Percentiles rank a stretch among this genome's conserved stretches.
phyloP scores from a whole-genome alignment of 1,140 invertebrate genomes.

The Drosophila pseudoobscura region DNA sequence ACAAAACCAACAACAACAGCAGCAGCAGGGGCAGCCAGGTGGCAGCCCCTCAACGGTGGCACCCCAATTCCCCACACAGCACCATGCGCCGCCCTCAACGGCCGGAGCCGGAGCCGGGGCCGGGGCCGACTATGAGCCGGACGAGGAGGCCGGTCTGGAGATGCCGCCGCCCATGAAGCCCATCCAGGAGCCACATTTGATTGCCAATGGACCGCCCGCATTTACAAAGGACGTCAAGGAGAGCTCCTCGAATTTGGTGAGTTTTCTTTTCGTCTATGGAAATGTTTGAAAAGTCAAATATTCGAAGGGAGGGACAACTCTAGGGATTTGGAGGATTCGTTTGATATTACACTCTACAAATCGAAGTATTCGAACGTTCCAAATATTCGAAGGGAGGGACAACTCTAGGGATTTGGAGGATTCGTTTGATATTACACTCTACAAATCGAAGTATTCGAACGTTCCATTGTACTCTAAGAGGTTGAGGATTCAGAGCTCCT shows the following conservation, averaged over 20 bases:
- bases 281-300: too few species aligned
- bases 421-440: too few species aligned
- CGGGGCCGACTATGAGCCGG: slow-evolving; percentile 85
- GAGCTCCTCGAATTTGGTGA: slow-evolving; percentile 87
- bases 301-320: too few species aligned
- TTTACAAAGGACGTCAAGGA: slow-evolving; percentile 86
- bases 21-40: slow-evolving; percentile 40
- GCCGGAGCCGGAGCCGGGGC: slow-evolving; percentile 54
- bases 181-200: slow-evolving; percentile 88
- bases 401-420: too few species aligned
- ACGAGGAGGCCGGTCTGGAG: slow-evolving; percentile 92
- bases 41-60: slow-evolving; percentile 56
- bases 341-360: too few species aligned
- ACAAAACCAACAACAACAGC: slow-evolving; percentile 33
- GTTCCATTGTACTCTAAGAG: too few species aligned
- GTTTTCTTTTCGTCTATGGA: slow-evolving; percentile 28
- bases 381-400: too few species aligned
- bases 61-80: slow-evolving; percentile 70
- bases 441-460: too few species aligned
- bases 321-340: too few species aligned
- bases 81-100: background rate
- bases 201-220: slow-evolving; percentile 85
- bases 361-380: too few species aligned
- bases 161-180: slow-evolving; percentile 98
- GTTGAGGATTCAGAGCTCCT: too few species aligned